Percentiles rank a stretch among this genome's conserved stretches.
These are phyloP conservation scores for Drosophila truncata DNA, from an alignment of 1,140 invertebrate genomes.

Conservation along the genomic window DNA sequence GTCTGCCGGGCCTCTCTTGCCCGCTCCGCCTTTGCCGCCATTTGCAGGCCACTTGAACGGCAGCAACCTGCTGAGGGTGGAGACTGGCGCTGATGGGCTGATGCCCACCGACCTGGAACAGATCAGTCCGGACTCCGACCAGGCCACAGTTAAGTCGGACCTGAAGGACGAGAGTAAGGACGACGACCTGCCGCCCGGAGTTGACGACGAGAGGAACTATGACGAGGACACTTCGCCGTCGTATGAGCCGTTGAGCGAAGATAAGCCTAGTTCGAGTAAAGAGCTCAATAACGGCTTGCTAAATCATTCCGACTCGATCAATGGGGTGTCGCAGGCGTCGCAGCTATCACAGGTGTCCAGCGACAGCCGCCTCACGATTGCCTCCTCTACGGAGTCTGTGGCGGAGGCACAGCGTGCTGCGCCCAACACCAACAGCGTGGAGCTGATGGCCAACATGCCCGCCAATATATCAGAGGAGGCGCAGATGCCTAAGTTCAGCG, in stretches of 20 bases:
- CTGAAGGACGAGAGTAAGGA: slow-evolving; percentile 79
- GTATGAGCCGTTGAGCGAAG: slow-evolving; percentile 87
- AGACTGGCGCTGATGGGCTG: slow-evolving; percentile 87
- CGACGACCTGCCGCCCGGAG: slow-evolving; percentile 69
- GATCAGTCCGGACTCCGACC: slow-evolving; percentile 91
- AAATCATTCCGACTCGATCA: slow-evolving; percentile 76
- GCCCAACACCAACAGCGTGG: slow-evolving; percentile 15
- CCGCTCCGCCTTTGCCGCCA: slow-evolving; percentile 86
- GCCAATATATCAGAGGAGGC: slow-evolving; percentile 82
- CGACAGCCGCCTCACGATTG: slow-evolving; percentile 86
- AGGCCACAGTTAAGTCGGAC: slow-evolving; percentile 86
- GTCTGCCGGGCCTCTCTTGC: slow-evolving; percentile 86
- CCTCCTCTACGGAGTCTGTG: slow-evolving; percentile 48
- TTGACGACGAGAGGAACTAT: slow-evolving; percentile 72
- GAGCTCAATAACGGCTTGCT: slow-evolving; percentile 53
- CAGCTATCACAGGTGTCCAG: slow-evolving; percentile 88
- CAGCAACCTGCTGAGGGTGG: slow-evolving; percentile 59
- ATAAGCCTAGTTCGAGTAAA: slow-evolving; percentile 35
- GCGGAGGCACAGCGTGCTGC: slow-evolving; percentile 34
- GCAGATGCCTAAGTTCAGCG: slow-evolving; percentile 82
- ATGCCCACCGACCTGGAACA: slow-evolving; percentile 91
- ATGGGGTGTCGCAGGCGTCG: slow-evolving; percentile 85
- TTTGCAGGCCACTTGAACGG: slow-evolving; percentile 85
- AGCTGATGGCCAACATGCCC: slow-evolving; percentile 32
- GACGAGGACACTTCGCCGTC: slow-evolving; percentile 87